Evolutionary conservation across 2,888 invertebrate species (phyloP), one percentile per base, ranked within the genome.

Genomic region (Diarsia dahlii): DNA sequence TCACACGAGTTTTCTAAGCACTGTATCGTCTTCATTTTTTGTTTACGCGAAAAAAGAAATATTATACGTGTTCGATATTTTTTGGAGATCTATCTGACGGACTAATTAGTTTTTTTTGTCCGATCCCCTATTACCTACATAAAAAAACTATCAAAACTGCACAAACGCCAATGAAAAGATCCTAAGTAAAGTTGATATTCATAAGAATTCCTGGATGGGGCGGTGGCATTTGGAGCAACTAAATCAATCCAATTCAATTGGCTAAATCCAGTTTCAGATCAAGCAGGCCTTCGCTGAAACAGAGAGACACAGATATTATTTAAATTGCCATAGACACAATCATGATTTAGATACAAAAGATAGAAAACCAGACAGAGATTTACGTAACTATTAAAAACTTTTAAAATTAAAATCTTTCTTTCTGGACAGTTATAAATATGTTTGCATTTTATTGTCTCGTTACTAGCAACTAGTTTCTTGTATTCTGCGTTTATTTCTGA

Each of bases 401-500:
- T 9, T 39, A 34, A 39, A 46, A 75, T 48, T 23, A 12, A 78
- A 12, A 46, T 48, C 15, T 70, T 79, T 52, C 52, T 48, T 52
- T 15, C 52, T 28, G 39, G 56, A 58, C 73, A 72, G 20, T 28
- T 66, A 15, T 34, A 62, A 66, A 50, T 66, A n/a, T 48, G 46
- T 68, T 52, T 71, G 10, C 39, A 48, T 76, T 52, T 46, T 67
- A 73, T 63, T 73, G 82, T 81, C 67, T 76, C 81, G 64, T 68
- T 74, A 68, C 73, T 63, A 12, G 18, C 63, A 82, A 60, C 63
- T 28, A 52, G 83, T 73, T 82, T 82, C 82, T 72, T 52, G 78
- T 84, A 78, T 79, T 85, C 74, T 67, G 46, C 12, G 78, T 88
- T 79, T 86, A 87, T 87, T 87, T 86, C 74, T 52, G 80, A 70